phyloP scores from a whole-genome alignment of 1,140 invertebrate species.

The Drosophila nigromelanica region DNA sequence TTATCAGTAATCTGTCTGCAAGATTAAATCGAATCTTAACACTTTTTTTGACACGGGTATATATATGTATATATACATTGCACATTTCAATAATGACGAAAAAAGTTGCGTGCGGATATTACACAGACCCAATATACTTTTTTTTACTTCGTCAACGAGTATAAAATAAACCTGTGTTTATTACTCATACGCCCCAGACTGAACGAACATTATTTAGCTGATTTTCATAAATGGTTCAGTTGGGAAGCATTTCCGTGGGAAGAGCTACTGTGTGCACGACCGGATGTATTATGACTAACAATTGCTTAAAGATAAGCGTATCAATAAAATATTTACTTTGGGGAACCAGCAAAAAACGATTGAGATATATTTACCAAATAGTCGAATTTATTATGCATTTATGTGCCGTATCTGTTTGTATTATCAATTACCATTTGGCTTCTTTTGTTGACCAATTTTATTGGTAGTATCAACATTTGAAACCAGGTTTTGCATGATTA shows the following conservation, averaged over 20 bases:
- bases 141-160: too few relatives aligned
- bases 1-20: too few relatives aligned
- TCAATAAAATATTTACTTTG: constrained; percentile 6
- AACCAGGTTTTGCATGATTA: constrained; percentile 7
- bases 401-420: constrained; percentile 9
- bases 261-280: constrained; percentile 8
- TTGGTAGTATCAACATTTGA: constrained; percentile 4
- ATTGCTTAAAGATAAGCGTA: constrained; percentile 9
- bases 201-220: not conserved
- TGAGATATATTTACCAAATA: not conserved
- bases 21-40: too few relatives aligned
- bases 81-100: too few relatives aligned
- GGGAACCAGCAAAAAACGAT: not conserved
- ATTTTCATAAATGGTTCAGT: not conserved
- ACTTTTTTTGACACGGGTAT: too few relatives aligned
- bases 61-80: too few relatives aligned
- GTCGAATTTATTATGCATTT: constrained; percentile 11
- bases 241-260: constrained; percentile 15
- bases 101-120: too few relatives aligned
- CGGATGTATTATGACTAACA: constrained; percentile 30
- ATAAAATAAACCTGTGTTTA: not conserved
- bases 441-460: constrained; percentile 2
- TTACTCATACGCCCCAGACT: not conserved
- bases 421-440: constrained; percentile 7
- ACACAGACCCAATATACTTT: too few relatives aligned